These are phyloP conservation scores for Tenrec ecaudatus DNA, from an alignment of 2,113 vertebrate species.

Conservation along the genomic window DNA sequence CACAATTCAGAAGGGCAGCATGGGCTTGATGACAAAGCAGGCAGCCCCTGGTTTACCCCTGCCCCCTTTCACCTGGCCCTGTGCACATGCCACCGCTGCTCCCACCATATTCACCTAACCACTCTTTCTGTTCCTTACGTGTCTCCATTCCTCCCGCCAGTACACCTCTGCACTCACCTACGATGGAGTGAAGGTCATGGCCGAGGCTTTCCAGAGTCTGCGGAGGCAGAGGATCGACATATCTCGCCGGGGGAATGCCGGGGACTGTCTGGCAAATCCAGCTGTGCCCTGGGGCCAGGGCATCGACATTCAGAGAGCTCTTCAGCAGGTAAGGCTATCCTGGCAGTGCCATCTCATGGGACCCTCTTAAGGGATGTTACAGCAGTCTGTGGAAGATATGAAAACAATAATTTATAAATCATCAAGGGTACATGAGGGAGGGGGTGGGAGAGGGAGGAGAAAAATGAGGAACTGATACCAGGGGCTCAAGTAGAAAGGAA, in stretches of 20 bases:
- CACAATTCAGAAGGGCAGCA: not conserved
- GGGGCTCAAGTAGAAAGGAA: too few species aligned
- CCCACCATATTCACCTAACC: not conserved
- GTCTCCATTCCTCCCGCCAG: conserved; percentile 83
- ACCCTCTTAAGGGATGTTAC: not conserved
- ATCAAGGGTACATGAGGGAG: too few species aligned
- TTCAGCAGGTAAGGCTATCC: conserved; percentile 93
- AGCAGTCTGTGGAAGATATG: too few species aligned
- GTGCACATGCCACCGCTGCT: not conserved
- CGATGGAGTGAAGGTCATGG: conserved; percentile 98
- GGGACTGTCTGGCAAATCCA: conserved; percentile 98
- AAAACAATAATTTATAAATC: too few species aligned
- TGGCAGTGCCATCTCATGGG: not conserved
- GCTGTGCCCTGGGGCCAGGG: conserved; percentile 99
- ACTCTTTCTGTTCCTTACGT: conserved; percentile 3
- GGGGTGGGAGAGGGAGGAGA: not conserved
- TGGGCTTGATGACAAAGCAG: not conserved
- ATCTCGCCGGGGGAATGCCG: conserved; percentile 96
- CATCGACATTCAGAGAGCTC: conserved; percentile 98
- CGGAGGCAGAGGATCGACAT: conserved; percentile 97
- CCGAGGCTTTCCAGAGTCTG: conserved; percentile 97
- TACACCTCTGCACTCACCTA: conserved; percentile 98
- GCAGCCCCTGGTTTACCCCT: not conserved
- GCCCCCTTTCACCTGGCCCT: too few species aligned
- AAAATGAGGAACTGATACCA: not conserved